These are phyloP conservation scores for Bombus confusus DNA, from an alignment of 1,140 invertebrate species.

Conservation along the genomic window DNA sequence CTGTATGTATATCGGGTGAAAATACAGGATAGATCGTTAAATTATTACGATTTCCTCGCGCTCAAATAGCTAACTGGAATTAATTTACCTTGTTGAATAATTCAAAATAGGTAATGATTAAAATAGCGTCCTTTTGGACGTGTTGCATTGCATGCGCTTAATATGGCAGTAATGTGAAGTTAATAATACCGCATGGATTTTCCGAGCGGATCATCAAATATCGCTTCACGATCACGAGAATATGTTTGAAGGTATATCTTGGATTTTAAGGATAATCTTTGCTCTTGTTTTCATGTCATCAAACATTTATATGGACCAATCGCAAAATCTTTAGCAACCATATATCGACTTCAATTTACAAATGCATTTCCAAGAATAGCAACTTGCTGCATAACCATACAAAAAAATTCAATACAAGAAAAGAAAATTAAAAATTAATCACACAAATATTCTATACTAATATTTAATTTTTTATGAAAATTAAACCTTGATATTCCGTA, in stretches of 20 bases:
- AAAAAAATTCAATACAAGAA: no score
- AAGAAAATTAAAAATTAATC: not conserved
- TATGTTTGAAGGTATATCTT: no score
- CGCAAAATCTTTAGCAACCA: no score
- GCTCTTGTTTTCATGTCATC: no score
- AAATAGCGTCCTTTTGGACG: slow-evolving; percentile 8
- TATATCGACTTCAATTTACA: no score
- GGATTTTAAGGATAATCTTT: no score
- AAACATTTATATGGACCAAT: no score
- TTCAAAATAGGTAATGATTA: slow-evolving; percentile 27
- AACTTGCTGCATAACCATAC: no score
- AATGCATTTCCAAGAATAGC: no score
- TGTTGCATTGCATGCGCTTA: not conserved
- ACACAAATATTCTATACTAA: no score
- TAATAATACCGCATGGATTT: not conserved
- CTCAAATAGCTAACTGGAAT: slow-evolving; percentile 15
- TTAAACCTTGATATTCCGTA: not conserved
- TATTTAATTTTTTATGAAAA: not conserved
- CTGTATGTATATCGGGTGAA: not conserved
- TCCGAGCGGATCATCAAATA: not conserved
- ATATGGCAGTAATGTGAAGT: slow-evolving; percentile 5
- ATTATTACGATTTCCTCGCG: not conserved
- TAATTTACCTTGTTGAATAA: slow-evolving; percentile 36
- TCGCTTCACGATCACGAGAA: no score
- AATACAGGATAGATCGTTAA: not conserved